Evolutionary conservation across 2,113 vertebrate genomes (phyloP).

Genomic region (Fregata magnificens): DNA sequence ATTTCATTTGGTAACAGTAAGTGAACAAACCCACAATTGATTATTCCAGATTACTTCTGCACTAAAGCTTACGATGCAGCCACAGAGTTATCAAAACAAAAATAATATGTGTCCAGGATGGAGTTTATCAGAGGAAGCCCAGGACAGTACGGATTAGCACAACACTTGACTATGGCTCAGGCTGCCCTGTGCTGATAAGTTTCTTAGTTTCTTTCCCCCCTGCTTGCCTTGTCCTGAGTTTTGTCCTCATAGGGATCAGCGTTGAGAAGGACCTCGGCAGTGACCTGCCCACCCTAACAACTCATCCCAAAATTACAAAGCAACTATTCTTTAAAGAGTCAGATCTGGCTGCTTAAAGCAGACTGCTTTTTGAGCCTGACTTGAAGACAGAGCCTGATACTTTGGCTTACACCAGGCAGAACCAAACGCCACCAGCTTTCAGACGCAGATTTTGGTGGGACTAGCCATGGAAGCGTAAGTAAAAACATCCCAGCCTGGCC

Average conservation of each 20-base stretch:
- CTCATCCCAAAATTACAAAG: not conserved
- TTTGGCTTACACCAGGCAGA: not conserved
- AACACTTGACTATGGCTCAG: constrained; percentile 60
- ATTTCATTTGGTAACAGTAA: constrained; percentile 43
- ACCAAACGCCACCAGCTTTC: not conserved
- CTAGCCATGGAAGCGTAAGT: not conserved
- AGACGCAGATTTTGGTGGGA: not conserved
- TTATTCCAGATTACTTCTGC: constrained; percentile 42
- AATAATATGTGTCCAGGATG: constrained; percentile 62
- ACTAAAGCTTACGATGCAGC: constrained; percentile 33
- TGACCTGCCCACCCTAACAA: not conserved
- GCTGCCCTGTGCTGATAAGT: constrained; percentile 55
- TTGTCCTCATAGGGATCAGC: not conserved
- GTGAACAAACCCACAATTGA: constrained; percentile 62
- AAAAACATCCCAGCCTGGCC: not conserved
- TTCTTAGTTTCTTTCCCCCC: not conserved
- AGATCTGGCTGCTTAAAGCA: not conserved
- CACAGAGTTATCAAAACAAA: constrained; percentile 75
- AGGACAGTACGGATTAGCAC: constrained; percentile 64
- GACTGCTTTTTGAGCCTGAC: not conserved
- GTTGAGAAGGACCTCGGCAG: not conserved
- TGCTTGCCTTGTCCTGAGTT: not conserved
- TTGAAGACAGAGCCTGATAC: not conserved
- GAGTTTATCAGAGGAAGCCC: constrained; percentile 71
- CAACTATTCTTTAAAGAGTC: not conserved